phyloP scores from a whole-genome alignment of 1,140 invertebrate genomes.

The Atta colombica region DNA sequence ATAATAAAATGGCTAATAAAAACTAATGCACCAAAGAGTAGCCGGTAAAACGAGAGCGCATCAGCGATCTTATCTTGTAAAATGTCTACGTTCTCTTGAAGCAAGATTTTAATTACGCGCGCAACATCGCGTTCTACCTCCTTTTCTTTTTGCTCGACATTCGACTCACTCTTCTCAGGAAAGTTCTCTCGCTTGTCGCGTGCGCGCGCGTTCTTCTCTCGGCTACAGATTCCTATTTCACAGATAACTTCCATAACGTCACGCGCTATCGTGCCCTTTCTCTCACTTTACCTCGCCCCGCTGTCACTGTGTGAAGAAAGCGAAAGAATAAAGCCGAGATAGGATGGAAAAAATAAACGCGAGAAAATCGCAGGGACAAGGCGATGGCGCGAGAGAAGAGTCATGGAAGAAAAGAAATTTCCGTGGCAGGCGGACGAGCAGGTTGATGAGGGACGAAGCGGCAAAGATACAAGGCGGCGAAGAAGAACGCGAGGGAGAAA shows the following conservation, averaged over 20 bases:
- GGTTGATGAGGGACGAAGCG: conserved; percentile 47
- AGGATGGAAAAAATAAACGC: conserved; percentile 35
- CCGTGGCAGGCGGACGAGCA: conserved; percentile 7
- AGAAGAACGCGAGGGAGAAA: conserved; percentile 39
- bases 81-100: conserved; percentile 30
- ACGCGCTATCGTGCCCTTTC: conserved; percentile 59
- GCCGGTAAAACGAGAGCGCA: conserved; percentile 13
- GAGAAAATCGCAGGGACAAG: background rate
- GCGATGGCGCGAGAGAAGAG: conserved; percentile 3
- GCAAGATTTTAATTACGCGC: conserved; percentile 61
- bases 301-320: conserved; percentile 20
- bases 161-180: conserved; percentile 17
- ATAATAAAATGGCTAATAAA: conserved; percentile 42
- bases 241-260: conserved; percentile 74
- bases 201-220: background rate
- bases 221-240: conserved; percentile 70
- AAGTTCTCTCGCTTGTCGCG: conserved; percentile 7
- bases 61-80: conserved; percentile 29
- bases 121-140: conserved; percentile 23
- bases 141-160: conserved; percentile 2
- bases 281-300: conserved; percentile 17
- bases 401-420: conserved; percentile 54
- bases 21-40: background rate
- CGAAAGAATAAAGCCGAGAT: conserved; percentile 38
- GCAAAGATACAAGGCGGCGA: conserved; percentile 38